Percentiles rank a stretch among this genome's conserved stretches.
These are phyloP conservation scores for Bombylius discolor DNA, from an alignment of 2,888 invertebrate species.

Conservation along the genomic window DNA sequence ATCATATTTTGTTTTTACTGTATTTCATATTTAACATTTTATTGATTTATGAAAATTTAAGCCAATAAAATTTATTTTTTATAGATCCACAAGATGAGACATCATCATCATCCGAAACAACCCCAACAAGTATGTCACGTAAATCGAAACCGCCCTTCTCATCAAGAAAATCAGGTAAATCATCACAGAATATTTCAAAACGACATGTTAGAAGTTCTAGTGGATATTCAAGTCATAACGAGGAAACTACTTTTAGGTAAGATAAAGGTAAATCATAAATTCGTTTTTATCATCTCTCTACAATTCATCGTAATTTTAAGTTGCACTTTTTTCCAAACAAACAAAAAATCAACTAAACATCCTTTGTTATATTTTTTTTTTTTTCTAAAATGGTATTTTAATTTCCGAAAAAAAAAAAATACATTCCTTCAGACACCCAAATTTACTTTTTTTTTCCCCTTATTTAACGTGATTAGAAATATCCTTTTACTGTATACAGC, in stretches of 20 bases:
- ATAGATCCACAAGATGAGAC: slow-evolving; percentile 60
- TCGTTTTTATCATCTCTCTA: background rate
- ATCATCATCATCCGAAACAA: slow-evolving; percentile 66
- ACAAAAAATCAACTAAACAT: too few relatives aligned
- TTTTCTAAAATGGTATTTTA: too few relatives aligned
- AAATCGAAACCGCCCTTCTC: slow-evolving; percentile 61
- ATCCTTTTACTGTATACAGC: too few relatives aligned
- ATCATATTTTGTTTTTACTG: background rate
- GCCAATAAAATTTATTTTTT: slow-evolving; percentile 11
- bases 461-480: too few relatives aligned
- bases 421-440: too few relatives aligned
- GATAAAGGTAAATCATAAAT: background rate
- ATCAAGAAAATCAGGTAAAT: slow-evolving; percentile 50
- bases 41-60: slow-evolving; percentile 1
- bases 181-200: slow-evolving; percentile 46
- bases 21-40: background rate
- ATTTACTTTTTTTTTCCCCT: too few relatives aligned
- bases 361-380: too few relatives aligned
- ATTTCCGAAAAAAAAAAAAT: too few relatives aligned
- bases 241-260: slow-evolving; percentile 73
- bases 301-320: background rate
- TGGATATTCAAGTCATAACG: slow-evolving; percentile 72
- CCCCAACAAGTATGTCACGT: slow-evolving; percentile 51
- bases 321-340: too few relatives aligned
- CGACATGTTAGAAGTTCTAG: slow-evolving; percentile 65